Base-by-base conservation (phyloP, 2,888 invertebrate genomes). In the Lepidocyrtinus sp. region DNA sequence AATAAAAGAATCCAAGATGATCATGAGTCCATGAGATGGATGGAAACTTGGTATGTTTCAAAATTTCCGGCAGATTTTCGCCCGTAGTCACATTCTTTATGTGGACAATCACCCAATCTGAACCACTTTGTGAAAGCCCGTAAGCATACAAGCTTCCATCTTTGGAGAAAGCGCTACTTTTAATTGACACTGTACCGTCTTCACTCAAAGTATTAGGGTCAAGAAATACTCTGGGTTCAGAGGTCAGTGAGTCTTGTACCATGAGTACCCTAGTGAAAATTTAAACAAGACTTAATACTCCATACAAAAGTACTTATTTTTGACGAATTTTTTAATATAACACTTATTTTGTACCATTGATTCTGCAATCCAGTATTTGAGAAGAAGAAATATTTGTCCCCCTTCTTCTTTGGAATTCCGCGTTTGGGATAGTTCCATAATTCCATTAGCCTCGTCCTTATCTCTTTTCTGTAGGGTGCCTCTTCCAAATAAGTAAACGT, bases 181-280 rank as follows among this genome's bases (percentile, higher is more conserved):
- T 91, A 62, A 97, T 90, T 1, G 96, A 94, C 70, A 96, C 91
- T 1, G 96, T 96, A 55, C 97, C 97, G 90, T 99, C 99, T 9
- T n/a, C n/a, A n/a, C n/a, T n/a, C n/a, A n/a, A n/a, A n/a, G 93
- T 93, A 90, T 99, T 99, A 0, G 98, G 98, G 90, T 99, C 98
- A n/a, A 99, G 90, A 89, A 99, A 98, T 27, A 97, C 93, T 78
- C 91, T 91, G 9, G 94, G 92, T 88, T 96, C 94, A 25, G 92
- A 92, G 22, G 93, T 91, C 83, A 97, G 88, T 0, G 92, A 90
- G 87, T 95, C 93, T 91, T 96, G 96, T 26, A 96, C 93, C 90
- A 96, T 98, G 84, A 97, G 90, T 12, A 98, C 97, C 90, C 97
- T 98, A 89, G 64, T 45, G n/a, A n/a, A n/a, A n/a, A n/a, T n/a